These are phyloP conservation scores for Myanophis thanlyinensis DNA, from an alignment of 2,113 vertebrate genomes.

Conservation along the genomic window DNA sequence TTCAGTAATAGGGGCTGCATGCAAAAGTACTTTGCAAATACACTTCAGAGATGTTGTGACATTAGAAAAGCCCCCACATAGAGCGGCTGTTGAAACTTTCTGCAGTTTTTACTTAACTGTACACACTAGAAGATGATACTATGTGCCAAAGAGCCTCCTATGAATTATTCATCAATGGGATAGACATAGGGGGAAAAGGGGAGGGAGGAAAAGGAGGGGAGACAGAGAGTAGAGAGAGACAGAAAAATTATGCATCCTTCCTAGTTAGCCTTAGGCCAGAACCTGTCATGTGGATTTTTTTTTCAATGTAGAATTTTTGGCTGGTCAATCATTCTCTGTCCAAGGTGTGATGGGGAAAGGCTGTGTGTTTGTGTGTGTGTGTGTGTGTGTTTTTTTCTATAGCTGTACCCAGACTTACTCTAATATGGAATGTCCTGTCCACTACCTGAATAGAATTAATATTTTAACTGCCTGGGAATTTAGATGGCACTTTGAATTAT, in stretches of 20 bases:
- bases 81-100: neutral
- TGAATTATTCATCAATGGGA: constrained; percentile 10
- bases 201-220: neutral
- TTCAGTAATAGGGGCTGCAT: neutral
- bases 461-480: neutral
- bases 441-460: neutral
- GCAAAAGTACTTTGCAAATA: neutral
- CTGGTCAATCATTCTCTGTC: neutral
- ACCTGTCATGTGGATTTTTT: neutral
- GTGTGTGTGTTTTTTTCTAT: neutral
- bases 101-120: neutral
- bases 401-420: neutral
- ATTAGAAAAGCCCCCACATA: neutral
- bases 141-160: neutral
- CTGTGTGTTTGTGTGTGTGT: no score
- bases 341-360: neutral
- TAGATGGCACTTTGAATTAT: neutral
- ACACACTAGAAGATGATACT: neutral
- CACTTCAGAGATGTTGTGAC: neutral
- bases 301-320: neutral
- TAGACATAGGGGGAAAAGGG: neutral
- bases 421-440: neutral
- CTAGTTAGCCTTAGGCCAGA: constrained; percentile 3
- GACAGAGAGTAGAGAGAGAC: neutral
- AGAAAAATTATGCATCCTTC: neutral